These are phyloP conservation scores for Araneus ventricosus DNA, from an alignment of 1,140 invertebrate species.

Conservation along the genomic window DNA sequence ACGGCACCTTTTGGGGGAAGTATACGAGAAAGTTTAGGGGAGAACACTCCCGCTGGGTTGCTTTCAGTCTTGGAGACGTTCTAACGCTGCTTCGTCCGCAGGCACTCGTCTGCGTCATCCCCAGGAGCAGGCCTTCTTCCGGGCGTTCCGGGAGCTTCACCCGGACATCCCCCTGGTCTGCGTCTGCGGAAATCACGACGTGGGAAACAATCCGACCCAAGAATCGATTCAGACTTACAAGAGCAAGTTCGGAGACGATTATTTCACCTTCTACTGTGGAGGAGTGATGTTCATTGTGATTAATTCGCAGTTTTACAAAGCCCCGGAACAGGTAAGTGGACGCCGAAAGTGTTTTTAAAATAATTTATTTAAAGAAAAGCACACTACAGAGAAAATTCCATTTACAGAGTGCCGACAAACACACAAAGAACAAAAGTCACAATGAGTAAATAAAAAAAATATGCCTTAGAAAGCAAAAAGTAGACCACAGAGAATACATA, in stretches of 20 bases:
- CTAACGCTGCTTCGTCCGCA: background rate
- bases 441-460: too few relatives aligned
- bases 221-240: slow-evolving; percentile 80
- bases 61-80: too few relatives aligned
- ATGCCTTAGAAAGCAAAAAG: too few relatives aligned
- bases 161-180: slow-evolving; percentile 82
- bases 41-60: too few relatives aligned
- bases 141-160: slow-evolving; percentile 80
- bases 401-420: too few relatives aligned
- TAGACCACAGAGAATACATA: too few relatives aligned
- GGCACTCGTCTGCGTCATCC: slow-evolving; percentile 76
- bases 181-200: slow-evolving; percentile 84
- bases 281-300: slow-evolving; percentile 83
- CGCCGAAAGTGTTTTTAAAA: too few relatives aligned
- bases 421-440: too few relatives aligned
- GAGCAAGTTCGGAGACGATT: slow-evolving; percentile 83
- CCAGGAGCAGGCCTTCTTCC: slow-evolving; percentile 81
- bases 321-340: slow-evolving; percentile 76
- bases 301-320: slow-evolving; percentile 82
- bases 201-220: slow-evolving; percentile 82
- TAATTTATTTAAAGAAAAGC: too few relatives aligned
- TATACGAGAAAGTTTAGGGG: too few relatives aligned
- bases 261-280: slow-evolving; percentile 82
- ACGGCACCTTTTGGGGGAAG: too few relatives aligned
- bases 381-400: too few relatives aligned